phyloP scores from a whole-genome alignment of 2,888 invertebrate genomes.

The Hypena proboscidalis region DNA sequence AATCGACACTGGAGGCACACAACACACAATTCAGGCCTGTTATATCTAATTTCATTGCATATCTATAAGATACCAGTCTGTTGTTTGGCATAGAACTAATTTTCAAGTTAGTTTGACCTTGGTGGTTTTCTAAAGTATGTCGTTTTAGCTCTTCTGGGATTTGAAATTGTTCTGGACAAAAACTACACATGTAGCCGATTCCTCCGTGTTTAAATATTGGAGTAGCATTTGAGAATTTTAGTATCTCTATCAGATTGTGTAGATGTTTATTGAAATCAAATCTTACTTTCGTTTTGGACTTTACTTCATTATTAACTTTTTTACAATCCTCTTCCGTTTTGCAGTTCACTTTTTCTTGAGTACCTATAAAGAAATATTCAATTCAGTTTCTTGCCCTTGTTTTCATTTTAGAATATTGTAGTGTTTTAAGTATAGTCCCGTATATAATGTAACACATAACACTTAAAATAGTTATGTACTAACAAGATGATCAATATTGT shows the following conservation, averaged over 20 bases:
- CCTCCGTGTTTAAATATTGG: constrained; percentile 59
- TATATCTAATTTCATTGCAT: constrained; percentile 8
- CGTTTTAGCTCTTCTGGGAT: constrained; percentile 57
- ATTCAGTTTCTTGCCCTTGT: constrained; percentile 11
- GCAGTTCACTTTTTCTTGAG: constrained; percentile 19
- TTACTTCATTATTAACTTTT: not conserved
- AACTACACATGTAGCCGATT: constrained; percentile 62
- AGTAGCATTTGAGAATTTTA: constrained; percentile 64
- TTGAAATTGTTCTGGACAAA: constrained; percentile 56
- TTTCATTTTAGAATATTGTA: no score
- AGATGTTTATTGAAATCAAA: constrained; percentile 45
- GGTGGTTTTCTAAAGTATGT: constrained; percentile 28
- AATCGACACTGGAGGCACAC: constrained; percentile 9
- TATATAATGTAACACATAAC: no score
- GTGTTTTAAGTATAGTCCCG: no score
- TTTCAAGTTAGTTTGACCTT: constrained; percentile 8
- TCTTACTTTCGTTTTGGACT: not conserved
- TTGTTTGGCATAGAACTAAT: not conserved
- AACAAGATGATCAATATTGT: no score
- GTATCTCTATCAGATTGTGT: constrained; percentile 56
- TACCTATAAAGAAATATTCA: constrained; percentile 42
- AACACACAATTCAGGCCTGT: constrained; percentile 6
- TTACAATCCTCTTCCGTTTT: constrained; percentile 2
- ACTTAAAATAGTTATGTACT: no score
- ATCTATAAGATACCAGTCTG: not conserved